phyloP scores from a whole-genome alignment of 2,888 invertebrate genomes.

The Drosophila peninsularis region DNA sequence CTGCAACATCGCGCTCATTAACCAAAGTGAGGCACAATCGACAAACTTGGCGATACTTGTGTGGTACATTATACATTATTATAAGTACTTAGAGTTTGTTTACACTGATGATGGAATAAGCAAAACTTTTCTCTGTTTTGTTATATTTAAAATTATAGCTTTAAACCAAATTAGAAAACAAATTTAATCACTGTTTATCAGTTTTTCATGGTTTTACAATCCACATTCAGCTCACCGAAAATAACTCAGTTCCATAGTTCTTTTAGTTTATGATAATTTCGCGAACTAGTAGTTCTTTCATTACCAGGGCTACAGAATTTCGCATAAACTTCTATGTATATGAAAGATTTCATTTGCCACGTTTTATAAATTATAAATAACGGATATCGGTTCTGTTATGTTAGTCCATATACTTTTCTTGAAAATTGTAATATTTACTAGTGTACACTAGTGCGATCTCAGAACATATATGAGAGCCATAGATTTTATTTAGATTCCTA shows the following conservation, averaged over 20 bases:
- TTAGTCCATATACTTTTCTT: too few species aligned
- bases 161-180: conserved; percentile 76
- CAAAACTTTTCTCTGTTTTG: conserved; percentile 40
- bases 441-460: too few species aligned
- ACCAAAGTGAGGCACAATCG: conserved; percentile 95
- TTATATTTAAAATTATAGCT: conserved; percentile 69
- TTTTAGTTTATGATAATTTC: conserved; percentile 23
- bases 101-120: conserved; percentile 49
- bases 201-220: conserved; percentile 75
- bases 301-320: conserved; percentile 12
- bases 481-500: too few species aligned
- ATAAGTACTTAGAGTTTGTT: conserved; percentile 46
- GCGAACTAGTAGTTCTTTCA: conserved; percentile 46
- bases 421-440: too few species aligned
- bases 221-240: conserved; percentile 72
- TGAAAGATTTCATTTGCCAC: background rate
- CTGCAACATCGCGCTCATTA: conserved; percentile 90
- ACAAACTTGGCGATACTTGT: conserved; percentile 96
- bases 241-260: conserved; percentile 51
- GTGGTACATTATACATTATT: conserved; percentile 96
- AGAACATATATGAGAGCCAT: too few species aligned
- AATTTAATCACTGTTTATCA: conserved; percentile 74
- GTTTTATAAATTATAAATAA: too few species aligned
- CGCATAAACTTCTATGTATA: background rate
- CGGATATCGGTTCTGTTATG: too few species aligned